These are phyloP conservation scores for Drosophila mauritiana DNA, from an alignment of 1,140 invertebrate genomes.

Conservation along the genomic window DNA sequence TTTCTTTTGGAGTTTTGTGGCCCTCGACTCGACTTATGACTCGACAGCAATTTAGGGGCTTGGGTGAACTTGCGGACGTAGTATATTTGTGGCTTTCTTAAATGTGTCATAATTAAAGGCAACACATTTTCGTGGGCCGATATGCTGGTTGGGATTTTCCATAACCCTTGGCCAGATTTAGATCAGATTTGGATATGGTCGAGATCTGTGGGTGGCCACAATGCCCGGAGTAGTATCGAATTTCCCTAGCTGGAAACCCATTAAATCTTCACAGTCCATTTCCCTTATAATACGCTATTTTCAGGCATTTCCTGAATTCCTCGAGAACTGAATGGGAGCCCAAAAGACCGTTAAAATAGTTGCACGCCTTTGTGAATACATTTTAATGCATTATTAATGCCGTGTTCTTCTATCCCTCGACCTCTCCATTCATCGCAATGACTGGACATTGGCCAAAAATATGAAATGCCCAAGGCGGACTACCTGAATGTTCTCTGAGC, in stretches of 20 bases:
- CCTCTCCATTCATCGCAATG: constrained; percentile 30
- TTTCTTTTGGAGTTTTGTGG: constrained; percentile 46
- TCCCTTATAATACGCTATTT: constrained; percentile 10
- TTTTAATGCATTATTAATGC: constrained; percentile 15
- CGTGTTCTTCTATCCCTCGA: constrained; percentile 1
- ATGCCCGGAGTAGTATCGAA: constrained; percentile 12
- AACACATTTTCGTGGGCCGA: constrained; percentile 29
- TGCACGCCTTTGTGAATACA: constrained; percentile 34
- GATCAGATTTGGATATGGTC: constrained; percentile 33
- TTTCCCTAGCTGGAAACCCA: constrained; percentile 21
- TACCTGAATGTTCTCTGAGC: constrained; percentile 35
- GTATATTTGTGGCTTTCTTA: constrained; percentile 60
- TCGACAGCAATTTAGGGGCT: constrained; percentile 49
- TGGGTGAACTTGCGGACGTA: constrained; percentile 39
- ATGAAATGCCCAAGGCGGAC: constrained; percentile 34
- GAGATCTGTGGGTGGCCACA: constrained; percentile 17
- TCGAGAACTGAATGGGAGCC: constrained; percentile 6
- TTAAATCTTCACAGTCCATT: constrained; percentile 8
- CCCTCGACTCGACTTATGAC: constrained; percentile 45
- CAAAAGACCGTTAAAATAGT: constrained; percentile 44
- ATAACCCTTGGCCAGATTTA: constrained; percentile 13
- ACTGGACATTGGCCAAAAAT: constrained; percentile 32
- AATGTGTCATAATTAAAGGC: constrained; percentile 73
- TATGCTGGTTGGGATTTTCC: constrained; percentile 22
- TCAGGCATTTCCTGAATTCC: constrained; percentile 22